A percentile compares a stretch with the other conserved stretches of the same genome.
phyloP scores from a whole-genome alignment of 2,888 invertebrate genomes.

The Aricia artaxerxes region DNA sequence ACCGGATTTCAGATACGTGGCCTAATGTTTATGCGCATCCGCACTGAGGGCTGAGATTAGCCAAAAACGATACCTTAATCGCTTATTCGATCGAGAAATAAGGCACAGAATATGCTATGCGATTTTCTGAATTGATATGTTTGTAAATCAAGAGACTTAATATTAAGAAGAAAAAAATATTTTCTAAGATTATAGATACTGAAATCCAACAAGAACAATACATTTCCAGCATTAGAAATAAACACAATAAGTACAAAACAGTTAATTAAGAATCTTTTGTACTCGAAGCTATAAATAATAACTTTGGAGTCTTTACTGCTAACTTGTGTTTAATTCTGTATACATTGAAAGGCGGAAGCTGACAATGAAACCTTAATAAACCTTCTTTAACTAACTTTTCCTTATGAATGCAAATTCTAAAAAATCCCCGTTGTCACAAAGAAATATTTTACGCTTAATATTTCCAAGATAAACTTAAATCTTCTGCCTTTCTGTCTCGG shows the following conservation, averaged over 20 bases:
- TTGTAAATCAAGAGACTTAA: neutral
- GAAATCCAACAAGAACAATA: neutral
- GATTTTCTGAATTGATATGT: neutral
- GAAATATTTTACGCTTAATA: conserved; percentile 27
- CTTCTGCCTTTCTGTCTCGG: conserved; percentile 9
- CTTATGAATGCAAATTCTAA: conserved; percentile 22
- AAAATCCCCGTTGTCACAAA: conserved; percentile 19
- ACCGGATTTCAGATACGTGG: conserved; percentile 4
- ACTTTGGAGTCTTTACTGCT: neutral
- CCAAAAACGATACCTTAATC: neutral
- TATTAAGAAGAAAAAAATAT: too few relatives aligned
- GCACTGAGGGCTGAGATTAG: neutral
- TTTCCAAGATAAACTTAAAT: conserved; percentile 23
- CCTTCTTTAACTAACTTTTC: conserved; percentile 23
- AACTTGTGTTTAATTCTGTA: conserved; percentile 1
- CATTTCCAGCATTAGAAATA: neutral
- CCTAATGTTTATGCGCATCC: conserved; percentile 4
- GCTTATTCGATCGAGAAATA: neutral
- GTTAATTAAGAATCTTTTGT: neutral
- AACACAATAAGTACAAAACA: neutral
- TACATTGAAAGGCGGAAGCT: conserved; percentile 12
- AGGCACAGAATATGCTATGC: neutral
- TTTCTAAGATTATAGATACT: too few relatives aligned
- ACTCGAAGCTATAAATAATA: neutral
- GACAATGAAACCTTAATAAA: conserved; percentile 27